Evolutionary conservation across 2,797 vertebrate species (phyloP).

Genomic region (Delichon dasypus): DNA sequence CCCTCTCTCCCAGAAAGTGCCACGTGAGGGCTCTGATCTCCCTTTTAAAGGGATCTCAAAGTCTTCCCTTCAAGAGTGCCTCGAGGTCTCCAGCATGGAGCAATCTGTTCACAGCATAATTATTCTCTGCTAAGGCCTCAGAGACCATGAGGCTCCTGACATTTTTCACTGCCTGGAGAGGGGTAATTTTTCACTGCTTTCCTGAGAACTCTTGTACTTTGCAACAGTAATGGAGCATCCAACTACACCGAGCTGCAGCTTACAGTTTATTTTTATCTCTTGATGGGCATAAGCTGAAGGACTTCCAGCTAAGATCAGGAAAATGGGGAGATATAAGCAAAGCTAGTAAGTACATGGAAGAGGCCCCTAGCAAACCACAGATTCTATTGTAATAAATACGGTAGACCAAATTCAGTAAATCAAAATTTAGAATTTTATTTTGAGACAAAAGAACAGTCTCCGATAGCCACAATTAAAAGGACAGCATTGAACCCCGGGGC

Average conservation of each 20-base stretch:
- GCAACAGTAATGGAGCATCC: not conserved
- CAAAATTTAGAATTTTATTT: too few species aligned
- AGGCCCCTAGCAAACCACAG: not conserved
- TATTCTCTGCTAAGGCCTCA: not conserved
- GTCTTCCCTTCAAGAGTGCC: not conserved
- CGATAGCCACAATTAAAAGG: too few species aligned
- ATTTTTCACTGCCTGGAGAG: slow-evolving; percentile 41
- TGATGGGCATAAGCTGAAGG: not conserved
- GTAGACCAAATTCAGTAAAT: too few species aligned
- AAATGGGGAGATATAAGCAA: not conserved
- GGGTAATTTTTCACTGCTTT: slow-evolving; percentile 52
- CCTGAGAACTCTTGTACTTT: not conserved
- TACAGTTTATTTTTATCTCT: slow-evolving; percentile 27
- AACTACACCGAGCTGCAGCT: not conserved
- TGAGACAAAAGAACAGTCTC: too few species aligned
- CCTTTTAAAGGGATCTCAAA: not conserved
- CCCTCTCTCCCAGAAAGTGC: not conserved
- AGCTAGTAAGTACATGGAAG: not conserved
- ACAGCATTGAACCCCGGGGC: too few species aligned
- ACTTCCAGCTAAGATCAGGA: not conserved
- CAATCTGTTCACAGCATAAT: not conserved
- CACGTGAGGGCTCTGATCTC: not conserved
- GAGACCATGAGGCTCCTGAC: not conserved
- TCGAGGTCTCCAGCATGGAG: not conserved
- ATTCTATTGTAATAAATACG: too few species aligned